phyloP scores from a whole-genome alignment of 1,140 invertebrate species.

The Anoplolepis gracilipes region DNA sequence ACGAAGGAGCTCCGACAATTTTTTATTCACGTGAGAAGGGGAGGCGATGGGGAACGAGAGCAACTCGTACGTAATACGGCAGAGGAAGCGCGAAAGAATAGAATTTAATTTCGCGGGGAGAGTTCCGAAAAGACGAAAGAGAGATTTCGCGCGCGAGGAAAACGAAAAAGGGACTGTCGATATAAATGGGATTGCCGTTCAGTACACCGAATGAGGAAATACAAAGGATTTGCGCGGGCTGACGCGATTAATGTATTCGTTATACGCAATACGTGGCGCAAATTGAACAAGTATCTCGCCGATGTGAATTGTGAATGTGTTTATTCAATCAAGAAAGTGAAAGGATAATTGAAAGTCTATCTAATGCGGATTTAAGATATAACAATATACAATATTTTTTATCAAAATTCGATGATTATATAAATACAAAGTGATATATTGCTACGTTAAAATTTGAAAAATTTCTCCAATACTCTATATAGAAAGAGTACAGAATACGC shows the following conservation, averaged over 20 bases:
- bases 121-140: slow-evolving; percentile 7
- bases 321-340: neutral
- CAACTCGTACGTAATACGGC: slow-evolving; percentile 3
- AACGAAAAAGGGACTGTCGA: slow-evolving; percentile 17
- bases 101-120: slow-evolving; percentile 67
- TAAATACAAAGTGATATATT: neutral
- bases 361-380: slow-evolving; percentile 1
- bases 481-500: neutral
- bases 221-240: slow-evolving; percentile 32
- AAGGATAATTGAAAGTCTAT: slow-evolving; percentile 17
- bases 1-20: slow-evolving; percentile 16
- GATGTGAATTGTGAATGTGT: slow-evolving; percentile 27
- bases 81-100: slow-evolving; percentile 41
- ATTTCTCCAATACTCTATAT: neutral
- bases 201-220: slow-evolving; percentile 12
- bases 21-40: neutral
- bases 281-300: neutral
- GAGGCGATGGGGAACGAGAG: neutral
- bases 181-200: slow-evolving; percentile 61
- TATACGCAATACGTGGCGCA: neutral
- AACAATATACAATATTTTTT: slow-evolving; percentile 8
- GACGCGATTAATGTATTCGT: slow-evolving; percentile 45
- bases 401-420: neutral
- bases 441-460: neutral
- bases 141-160: neutral